Evolutionary conservation across 2,797 vertebrate genomes (phyloP), one percentile per base, ranked within the genome.

Genomic region (Chaetodon trifasciatus): DNA sequence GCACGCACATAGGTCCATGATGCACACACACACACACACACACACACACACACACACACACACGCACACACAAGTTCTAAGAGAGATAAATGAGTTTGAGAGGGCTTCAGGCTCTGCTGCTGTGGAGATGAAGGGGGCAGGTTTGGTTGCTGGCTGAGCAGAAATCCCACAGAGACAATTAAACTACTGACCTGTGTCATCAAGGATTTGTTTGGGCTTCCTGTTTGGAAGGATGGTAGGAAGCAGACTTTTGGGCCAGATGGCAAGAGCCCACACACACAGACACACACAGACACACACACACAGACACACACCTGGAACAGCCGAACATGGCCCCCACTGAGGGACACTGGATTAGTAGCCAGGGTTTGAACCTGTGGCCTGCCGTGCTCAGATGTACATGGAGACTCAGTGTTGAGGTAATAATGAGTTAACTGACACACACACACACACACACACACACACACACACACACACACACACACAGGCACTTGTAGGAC

Each of bases 161-260:
- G 87, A 83, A 89, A 89, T 76, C 70, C 82, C 79, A 62, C 35
- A 1, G 84, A 89, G 66, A 79, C 77, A 82, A 83, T 89, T 81
- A 86, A 89, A 83, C 70, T 50, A 64, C 64, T 88, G 86, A 89
- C 87, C 87, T 35, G 13, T 74, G 82, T 77, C 81, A 82, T 87
- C 65, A 78, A 84, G 81, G 88, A 82, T 81, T 91, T 89, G 84
- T 88, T 86, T 80, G 76, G 75, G 50, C 71, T 91, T 90, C 81
- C 85, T 90, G 82, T 88, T 85, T 81, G 79, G 83, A 81, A 82
- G 69, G 76, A 81, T 57, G 79, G 78, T 74, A 91, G 83, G 86
- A 86, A 88, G 86, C 47, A 64, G 68, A 72, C 21, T 49, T 70
- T 46, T 76, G 74, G 76, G 64, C 82, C 78, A 86, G 81, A 88